phyloP scores from a whole-genome alignment of 2,888 invertebrate genomes.

The Eilema griseolum region DNA sequence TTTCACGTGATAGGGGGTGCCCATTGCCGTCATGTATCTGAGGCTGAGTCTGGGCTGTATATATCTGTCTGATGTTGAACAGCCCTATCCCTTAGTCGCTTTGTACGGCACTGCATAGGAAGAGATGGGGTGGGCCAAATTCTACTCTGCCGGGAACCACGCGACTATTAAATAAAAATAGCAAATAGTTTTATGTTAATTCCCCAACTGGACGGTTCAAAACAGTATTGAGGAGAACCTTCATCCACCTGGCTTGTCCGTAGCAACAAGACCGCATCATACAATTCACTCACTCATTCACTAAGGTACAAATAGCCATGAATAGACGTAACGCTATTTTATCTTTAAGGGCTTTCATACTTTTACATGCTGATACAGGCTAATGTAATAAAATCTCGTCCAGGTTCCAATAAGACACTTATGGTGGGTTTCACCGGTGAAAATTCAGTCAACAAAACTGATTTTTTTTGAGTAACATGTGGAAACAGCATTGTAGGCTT shows the following conservation, averaged over 20 bases:
- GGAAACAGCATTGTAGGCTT: neutral
- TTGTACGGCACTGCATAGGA: no score
- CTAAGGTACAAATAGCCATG: conserved; percentile 76
- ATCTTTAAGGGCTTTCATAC: conserved; percentile 59
- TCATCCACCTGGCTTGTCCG: conserved; percentile 24
- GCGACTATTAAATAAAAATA: no score
- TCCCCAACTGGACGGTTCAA: conserved; percentile 27
- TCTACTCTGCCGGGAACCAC: no score
- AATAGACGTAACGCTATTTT: conserved; percentile 60
- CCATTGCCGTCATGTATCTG: no score
- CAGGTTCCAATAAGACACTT: conserved; percentile 5
- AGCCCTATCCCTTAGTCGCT: no score
- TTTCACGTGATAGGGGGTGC: no score
- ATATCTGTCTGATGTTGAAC: no score
- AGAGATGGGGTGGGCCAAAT: no score
- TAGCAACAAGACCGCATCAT: conserved; percentile 43
- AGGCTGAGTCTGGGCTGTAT: no score
- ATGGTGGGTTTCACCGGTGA: neutral
- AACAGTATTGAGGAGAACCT: conserved; percentile 27
- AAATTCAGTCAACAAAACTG: neutral
- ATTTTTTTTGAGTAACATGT: neutral
- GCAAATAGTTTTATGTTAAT: neutral
- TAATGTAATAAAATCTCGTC: conserved; percentile 39
- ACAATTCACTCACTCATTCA: conserved; percentile 58
- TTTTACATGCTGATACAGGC: conserved; percentile 49